Conservation (phyloP, 2,797 vertebrate genomes). For the Prionace glauca region DNA sequence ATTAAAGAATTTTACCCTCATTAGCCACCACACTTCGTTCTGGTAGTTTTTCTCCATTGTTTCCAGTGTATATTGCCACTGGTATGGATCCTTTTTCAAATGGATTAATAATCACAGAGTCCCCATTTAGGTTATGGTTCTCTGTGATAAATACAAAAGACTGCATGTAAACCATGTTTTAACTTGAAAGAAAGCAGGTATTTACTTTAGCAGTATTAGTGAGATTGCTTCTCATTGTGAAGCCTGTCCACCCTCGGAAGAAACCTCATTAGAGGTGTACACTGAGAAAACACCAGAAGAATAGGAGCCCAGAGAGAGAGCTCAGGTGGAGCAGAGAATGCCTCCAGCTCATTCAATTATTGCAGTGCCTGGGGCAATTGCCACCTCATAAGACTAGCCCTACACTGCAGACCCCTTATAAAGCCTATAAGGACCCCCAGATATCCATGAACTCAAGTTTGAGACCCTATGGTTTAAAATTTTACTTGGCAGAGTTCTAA, state of each 20-base stretch:
- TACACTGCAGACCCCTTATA: background rate
- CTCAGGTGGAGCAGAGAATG: background rate
- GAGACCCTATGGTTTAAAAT: background rate
- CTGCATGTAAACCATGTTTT: background rate
- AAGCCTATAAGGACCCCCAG: background rate
- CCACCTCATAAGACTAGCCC: background rate
- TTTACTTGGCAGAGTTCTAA: background rate
- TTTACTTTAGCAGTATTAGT: background rate
- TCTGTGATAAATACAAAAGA: background rate
- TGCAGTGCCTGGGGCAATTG: background rate
- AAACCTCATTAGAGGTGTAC: background rate
- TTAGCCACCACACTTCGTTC: background rate
- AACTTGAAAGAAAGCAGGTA: background rate
- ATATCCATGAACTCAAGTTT: background rate
- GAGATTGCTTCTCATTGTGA: background rate
- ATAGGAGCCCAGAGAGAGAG: too few species aligned
- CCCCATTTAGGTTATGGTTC: background rate
- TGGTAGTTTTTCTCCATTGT: background rate
- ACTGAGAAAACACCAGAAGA: background rate
- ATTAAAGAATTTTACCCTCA: background rate
- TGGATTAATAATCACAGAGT: background rate
- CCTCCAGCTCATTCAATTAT: too few species aligned
- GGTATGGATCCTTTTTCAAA: background rate
- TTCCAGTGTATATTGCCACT: background rate
- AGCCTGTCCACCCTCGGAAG: background rate